Base-by-base conservation (phyloP, 1,140 invertebrate species). In the Pachyrhynchus sulphureomaculatus region DNA sequence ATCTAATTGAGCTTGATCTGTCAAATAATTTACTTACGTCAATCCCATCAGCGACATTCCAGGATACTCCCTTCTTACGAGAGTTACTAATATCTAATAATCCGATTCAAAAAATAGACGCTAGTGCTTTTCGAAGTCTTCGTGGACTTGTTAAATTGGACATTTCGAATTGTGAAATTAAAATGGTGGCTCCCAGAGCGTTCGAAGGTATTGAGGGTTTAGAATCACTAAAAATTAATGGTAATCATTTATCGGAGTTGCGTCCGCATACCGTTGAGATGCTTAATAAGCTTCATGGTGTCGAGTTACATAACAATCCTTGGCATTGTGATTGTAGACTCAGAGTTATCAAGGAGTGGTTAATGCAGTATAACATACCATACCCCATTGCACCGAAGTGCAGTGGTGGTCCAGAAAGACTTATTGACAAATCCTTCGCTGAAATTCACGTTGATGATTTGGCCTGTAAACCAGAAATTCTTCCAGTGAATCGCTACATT, bases 241-340 rank as follows among this genome's bases (percentile, higher is more conserved):
- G 87, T 55, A 96, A 96, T 73, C 82, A 84, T 61, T 77, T 96
- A 18, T 83, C 83, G 17, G 89, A 88, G 33, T 76, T 93, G 21
- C 78, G 86, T 18, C 81, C 86, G 0, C 83, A 82, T 18, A 90
- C 89, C 0, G 85, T 92, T 20, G 87, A 91, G 64, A 84, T 85
- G 4, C 68, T 91, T 8, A 84, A 81, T 49, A 85, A 87, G 18
- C 80, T 95, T 4, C 87, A 90, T 68, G 90, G 88, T 32, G 87
- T 95, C 53, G 90, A 93, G 71, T 77, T 96, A 33, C 91, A 95
- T 64, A 90, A 92, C 53, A 96, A 96, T 78, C 91, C 90, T 0
- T 95, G 93, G 93, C 82, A 86, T 24, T 96, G 93, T 70, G 92
- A 96, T 71, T 96, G 93, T 73, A 84, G 89, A 15, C 73, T 95